These are phyloP conservation scores for Drosophila parthenogenetica DNA, from an alignment of 2,888 invertebrate species.

Conservation along the genomic window DNA sequence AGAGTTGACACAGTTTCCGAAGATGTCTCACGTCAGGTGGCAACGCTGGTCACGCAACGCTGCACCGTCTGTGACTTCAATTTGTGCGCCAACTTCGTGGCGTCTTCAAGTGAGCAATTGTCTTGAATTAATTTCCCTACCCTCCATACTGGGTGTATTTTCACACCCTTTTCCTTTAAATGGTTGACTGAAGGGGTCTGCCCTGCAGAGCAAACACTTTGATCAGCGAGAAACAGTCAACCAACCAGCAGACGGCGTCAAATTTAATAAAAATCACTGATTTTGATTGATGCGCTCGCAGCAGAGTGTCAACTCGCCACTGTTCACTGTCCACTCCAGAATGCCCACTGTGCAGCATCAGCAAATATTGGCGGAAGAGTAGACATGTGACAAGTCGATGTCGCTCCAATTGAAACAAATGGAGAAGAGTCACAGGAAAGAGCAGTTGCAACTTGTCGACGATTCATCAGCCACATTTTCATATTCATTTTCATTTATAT, in stretches of 20 bases:
- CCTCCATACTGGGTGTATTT: constrained; percentile 12
- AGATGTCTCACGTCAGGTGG: constrained; percentile 52
- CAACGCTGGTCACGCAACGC: constrained; percentile 54
- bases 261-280: constrained; percentile 84
- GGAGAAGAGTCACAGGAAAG: constrained; percentile 77
- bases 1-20: constrained; percentile 55
- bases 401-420: constrained; percentile 80
- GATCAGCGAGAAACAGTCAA: constrained; percentile 35
- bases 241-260: constrained; percentile 81
- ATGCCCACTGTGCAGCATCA: constrained; percentile 42
- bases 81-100: constrained; percentile 1
- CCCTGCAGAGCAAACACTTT: constrained; percentile 70
- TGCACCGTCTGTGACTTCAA: constrained; percentile 3
- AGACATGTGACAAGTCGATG: constrained; percentile 64
- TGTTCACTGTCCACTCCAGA: constrained; percentile 1
- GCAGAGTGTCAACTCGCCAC: constrained; percentile 23
- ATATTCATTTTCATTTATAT: not conserved
- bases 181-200: constrained; percentile 5
- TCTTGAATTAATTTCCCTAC: constrained; percentile 79
- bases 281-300: constrained; percentile 83
- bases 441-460: constrained; percentile 73
- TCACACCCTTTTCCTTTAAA: constrained; percentile 48
- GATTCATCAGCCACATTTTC: constrained; percentile 46
- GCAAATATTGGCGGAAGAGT: constrained; percentile 79
- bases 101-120: constrained; percentile 77